Conservation (phyloP, 92 coral and sea anemone species). For the Epizoanthus scotinus region DNA sequence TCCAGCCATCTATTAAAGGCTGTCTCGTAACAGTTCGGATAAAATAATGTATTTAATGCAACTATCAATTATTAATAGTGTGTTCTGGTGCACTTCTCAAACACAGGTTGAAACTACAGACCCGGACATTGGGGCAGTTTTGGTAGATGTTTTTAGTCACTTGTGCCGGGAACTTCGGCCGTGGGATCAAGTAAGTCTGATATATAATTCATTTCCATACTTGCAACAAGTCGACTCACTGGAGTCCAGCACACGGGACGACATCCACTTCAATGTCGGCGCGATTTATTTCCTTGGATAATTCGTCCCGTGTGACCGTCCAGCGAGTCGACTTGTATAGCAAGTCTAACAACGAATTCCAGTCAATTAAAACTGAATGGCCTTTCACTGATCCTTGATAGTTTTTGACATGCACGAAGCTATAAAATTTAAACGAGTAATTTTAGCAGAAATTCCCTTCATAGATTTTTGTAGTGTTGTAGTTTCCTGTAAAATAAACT, state of each 20-base stretch:
- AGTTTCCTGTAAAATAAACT: not conserved
- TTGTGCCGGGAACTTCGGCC: not conserved
- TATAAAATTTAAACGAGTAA: conserved; percentile 2
- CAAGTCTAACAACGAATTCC: too few species aligned
- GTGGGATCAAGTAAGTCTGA: not conserved
- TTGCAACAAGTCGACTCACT: not conserved
- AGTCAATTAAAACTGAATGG: too few species aligned
- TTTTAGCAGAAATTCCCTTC: not conserved
- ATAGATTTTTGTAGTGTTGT: conserved; percentile 2
- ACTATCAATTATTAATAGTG: not conserved
- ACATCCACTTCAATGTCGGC: not conserved
- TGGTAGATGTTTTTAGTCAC: not conserved
- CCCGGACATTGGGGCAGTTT: not conserved
- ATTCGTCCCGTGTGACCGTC: too few species aligned
- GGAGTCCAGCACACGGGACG: conserved; percentile 1
- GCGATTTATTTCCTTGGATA: too few species aligned
- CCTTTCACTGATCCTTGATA: too few species aligned
- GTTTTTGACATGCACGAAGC: not conserved
- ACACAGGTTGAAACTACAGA: conserved; percentile 7
- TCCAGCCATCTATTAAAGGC: too few species aligned
- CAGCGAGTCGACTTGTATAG: too few species aligned
- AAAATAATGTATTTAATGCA: not conserved
- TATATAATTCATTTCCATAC: not conserved
- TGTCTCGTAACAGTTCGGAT: too few species aligned
- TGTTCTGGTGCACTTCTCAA: conserved; percentile 4